These are phyloP conservation scores for Amblyornis subalaris DNA, from an alignment of 2,113 vertebrate genomes.

Conservation along the genomic window DNA sequence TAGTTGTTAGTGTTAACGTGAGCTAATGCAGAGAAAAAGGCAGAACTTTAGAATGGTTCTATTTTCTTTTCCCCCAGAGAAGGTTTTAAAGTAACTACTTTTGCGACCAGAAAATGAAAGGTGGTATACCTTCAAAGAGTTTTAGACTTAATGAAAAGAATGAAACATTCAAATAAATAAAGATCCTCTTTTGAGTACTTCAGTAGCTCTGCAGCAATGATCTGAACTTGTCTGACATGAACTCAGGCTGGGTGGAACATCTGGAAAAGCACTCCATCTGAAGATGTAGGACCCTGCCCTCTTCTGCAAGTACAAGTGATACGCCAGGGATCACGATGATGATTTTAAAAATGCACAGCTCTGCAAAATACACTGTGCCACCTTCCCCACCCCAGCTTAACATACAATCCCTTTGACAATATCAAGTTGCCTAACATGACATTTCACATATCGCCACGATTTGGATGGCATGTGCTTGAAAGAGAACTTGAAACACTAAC, in stretches of 20 bases:
- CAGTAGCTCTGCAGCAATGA: neutral
- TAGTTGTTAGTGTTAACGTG: neutral
- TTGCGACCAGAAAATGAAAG: neutral
- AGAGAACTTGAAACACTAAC: constrained; percentile 11
- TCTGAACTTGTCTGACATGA: neutral
- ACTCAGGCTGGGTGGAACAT: neutral
- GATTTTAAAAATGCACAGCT: constrained; percentile 34
- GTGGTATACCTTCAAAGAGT: neutral
- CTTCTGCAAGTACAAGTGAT: constrained; percentile 1
- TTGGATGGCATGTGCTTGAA: constrained; percentile 30
- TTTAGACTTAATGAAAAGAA: neutral
- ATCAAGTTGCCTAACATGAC: constrained; percentile 28
- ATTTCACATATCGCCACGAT: constrained; percentile 21
- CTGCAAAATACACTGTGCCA: constrained; percentile 22
- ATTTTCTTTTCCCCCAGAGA: neutral
- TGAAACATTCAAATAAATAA: neutral
- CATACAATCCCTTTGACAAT: constrained; percentile 42
- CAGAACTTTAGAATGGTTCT: neutral
- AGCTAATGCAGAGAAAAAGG: neutral
- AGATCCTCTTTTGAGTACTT: neutral
- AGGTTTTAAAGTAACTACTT: neutral
- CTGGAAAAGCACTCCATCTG: neutral
- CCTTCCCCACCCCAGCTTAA: constrained; percentile 59
- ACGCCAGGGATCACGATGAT: neutral
- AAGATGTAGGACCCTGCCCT: constrained; percentile 7